Conservation (phyloP, 2,113 vertebrate genomes). For the Cygnus buccinator region DNA sequence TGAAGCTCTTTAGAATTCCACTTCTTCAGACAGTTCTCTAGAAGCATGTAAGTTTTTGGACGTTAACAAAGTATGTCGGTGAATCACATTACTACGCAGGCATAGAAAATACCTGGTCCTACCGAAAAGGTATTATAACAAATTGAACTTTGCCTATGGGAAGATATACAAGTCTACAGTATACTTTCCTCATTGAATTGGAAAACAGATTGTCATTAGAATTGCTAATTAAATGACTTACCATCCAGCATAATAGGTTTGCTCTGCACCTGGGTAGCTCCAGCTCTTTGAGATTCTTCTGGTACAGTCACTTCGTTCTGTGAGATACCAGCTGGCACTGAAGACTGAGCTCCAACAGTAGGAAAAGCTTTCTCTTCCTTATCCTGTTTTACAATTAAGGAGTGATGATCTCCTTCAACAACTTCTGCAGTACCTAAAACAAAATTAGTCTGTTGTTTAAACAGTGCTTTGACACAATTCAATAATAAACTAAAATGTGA, state of each 20-base stretch:
- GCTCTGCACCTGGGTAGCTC: background rate
- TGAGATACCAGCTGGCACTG: background rate
- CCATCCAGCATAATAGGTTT: slow-evolving; percentile 19
- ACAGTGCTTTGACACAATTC: background rate
- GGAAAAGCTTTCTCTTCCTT: slow-evolving; percentile 31
- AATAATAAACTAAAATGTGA: background rate
- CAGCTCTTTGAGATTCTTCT: background rate
- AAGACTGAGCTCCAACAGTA: background rate
- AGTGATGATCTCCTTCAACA: slow-evolving; percentile 24
- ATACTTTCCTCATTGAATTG: background rate
- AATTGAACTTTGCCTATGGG: background rate
- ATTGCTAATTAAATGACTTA: slow-evolving; percentile 18
- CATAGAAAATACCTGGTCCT: background rate
- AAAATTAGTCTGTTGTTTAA: background rate
- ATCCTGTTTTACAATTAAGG: slow-evolving; percentile 28
- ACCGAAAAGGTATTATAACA: background rate
- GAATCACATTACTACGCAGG: background rate
- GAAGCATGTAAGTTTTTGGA: background rate
- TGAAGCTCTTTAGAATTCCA: background rate
- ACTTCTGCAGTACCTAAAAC: slow-evolving; percentile 52
- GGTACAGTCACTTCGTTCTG: background rate
- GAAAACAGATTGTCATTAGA: background rate
- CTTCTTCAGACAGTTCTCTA: background rate
- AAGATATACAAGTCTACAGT: background rate
- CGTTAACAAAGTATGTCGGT: background rate